phyloP scores from a whole-genome alignment of 2,113 vertebrate genomes.

The Typhlomys cinereus region DNA sequence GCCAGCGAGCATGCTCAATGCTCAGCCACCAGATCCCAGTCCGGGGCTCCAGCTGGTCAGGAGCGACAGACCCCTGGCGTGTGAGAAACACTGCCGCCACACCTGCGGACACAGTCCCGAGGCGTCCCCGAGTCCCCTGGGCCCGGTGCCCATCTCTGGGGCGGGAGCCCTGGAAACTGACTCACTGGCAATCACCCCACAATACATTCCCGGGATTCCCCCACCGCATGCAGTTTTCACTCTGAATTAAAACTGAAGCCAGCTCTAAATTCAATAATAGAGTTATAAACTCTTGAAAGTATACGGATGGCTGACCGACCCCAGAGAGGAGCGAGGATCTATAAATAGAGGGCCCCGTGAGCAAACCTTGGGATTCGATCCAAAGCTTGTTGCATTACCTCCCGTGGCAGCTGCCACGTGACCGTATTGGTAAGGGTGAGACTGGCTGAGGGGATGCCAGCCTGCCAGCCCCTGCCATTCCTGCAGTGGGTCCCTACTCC shows the following conservation, averaged over 20 bases:
- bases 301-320: slow-evolving; percentile 53
- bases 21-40: slow-evolving; percentile 62
- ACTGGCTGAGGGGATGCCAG: background rate
- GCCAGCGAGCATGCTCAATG: background rate
- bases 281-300: slow-evolving; percentile 68
- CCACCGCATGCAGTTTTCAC: slow-evolving; percentile 47
- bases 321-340: slow-evolving; percentile 15
- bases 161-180: background rate
- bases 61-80: slow-evolving; percentile 58
- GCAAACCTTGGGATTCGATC: slow-evolving; percentile 1
- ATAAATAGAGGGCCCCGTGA: slow-evolving; percentile 69
- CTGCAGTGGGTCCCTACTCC: background rate
- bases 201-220: slow-evolving; percentile 52
- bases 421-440: background rate
- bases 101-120: slow-evolving; percentile 59
- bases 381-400: slow-evolving; percentile 49
- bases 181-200: slow-evolving; percentile 4
- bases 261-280: slow-evolving; percentile 74
- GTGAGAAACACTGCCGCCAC: slow-evolving; percentile 28
- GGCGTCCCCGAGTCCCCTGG: background rate
- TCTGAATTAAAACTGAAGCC: slow-evolving; percentile 71
- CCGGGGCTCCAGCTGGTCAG: slow-evolving; percentile 32
- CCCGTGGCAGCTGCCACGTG: background rate
- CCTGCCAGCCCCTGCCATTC: too few species aligned
- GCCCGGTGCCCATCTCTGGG: background rate